phyloP scores from a whole-genome alignment of 2,113 vertebrate species.

The Nanger granti region DNA sequence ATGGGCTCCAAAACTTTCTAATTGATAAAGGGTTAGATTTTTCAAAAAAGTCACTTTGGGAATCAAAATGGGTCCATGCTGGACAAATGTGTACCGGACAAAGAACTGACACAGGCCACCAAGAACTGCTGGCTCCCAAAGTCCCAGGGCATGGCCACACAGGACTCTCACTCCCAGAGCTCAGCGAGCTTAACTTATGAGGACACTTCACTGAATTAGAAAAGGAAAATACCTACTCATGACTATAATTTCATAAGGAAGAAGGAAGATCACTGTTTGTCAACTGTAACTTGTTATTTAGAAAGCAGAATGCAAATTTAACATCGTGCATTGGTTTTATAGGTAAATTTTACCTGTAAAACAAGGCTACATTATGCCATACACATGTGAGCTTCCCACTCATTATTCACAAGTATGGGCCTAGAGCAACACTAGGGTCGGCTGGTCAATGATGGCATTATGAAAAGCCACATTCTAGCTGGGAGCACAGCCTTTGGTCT shows the following conservation, averaged over 20 bases:
- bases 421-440: neutral
- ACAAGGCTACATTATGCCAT: neutral
- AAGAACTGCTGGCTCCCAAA: neutral
- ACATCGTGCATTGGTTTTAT: neutral
- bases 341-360: neutral
- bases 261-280: neutral
- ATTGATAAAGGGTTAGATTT: neutral
- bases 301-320: neutral
- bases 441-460: neutral
- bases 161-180: neutral
- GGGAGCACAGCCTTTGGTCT: neutral
- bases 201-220: neutral
- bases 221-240: neutral
- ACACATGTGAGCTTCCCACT: neutral
- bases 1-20: neutral
- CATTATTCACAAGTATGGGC: neutral
- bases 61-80: neutral
- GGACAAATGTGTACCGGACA: neutral
- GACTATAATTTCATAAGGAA: neutral
- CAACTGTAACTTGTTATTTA: neutral
- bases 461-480: neutral
- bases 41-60: neutral
- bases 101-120: neutral
- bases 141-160: neutral
- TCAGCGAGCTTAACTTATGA: neutral